phyloP scores from a whole-genome alignment of 2,797 vertebrate genomes.

The Syndactyla subalaris region DNA sequence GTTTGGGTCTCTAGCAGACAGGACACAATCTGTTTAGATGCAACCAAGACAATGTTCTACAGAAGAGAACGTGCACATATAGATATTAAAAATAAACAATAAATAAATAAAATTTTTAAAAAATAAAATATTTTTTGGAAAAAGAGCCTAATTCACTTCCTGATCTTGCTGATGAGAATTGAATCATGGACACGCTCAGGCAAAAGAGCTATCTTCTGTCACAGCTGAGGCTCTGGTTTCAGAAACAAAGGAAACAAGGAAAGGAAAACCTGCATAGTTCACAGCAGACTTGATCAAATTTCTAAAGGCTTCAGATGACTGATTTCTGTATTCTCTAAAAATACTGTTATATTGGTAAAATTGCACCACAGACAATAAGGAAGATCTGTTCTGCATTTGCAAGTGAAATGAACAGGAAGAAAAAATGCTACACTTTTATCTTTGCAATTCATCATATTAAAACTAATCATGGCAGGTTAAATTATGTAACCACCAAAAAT shows the following conservation, averaged over 20 bases:
- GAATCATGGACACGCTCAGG: neutral
- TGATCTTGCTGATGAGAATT: neutral
- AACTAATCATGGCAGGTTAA: neutral
- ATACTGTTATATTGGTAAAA: neutral
- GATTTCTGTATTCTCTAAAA: neutral
- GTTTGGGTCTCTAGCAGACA: neutral
- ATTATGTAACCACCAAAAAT: neutral
- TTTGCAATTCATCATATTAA: slow-evolving; percentile 4
- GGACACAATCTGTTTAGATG: neutral
- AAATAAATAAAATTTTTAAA: neutral
- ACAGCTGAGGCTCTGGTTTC: neutral
- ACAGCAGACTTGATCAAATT: neutral
- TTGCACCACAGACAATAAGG: neutral
- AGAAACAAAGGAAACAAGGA: slow-evolving; percentile 27
- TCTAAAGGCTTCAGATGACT: neutral
- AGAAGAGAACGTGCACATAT: neutral
- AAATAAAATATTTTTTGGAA: neutral
- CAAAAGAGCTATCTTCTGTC: neutral
- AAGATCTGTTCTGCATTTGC: neutral
- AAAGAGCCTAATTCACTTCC: neutral
- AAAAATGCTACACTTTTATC: neutral
- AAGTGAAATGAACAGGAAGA: neutral
- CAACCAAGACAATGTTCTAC: neutral
- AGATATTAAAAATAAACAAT: neutral
- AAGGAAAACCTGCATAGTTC: neutral